Conservation (phyloP, 2,888 invertebrate genomes). For the Chymomyza amoena region DNA sequence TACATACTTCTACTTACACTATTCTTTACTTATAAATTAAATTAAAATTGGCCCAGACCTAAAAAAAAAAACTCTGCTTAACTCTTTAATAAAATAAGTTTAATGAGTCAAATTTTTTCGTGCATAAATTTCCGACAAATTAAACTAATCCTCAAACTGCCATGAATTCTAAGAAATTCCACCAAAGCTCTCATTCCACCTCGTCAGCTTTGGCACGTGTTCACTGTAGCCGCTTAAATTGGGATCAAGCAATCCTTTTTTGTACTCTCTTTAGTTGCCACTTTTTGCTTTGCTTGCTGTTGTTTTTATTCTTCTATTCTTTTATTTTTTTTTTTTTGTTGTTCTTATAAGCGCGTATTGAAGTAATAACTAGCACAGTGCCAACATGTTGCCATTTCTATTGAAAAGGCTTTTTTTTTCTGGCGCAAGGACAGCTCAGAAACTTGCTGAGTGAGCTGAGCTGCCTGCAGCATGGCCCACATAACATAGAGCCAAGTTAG, state of each 20-base stretch:
- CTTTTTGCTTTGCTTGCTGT: background rate
- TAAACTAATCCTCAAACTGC: too few relatives aligned
- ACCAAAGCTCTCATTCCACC: too few relatives aligned
- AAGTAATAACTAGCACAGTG: constrained; percentile 34
- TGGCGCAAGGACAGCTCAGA: constrained; percentile 47
- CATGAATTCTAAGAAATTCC: too few relatives aligned
- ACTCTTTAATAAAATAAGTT: too few relatives aligned
- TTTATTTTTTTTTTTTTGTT: background rate
- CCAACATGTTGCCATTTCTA: constrained; percentile 35
- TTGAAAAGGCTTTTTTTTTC: constrained; percentile 58
- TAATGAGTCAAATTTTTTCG: too few relatives aligned
- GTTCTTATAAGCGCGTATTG: constrained; percentile 13
- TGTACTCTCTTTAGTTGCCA: background rate
- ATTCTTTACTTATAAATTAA: too few relatives aligned
- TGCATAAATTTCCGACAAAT: too few relatives aligned
- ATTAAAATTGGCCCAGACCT: too few relatives aligned
- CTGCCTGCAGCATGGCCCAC: background rate
- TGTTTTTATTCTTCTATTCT: background rate
- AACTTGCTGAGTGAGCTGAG: constrained; percentile 15
- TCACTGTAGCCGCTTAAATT: background rate
- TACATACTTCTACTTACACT: too few relatives aligned
- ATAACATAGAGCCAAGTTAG: background rate
- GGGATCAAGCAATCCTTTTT: background rate
- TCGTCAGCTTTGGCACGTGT: background rate
- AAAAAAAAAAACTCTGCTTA: too few relatives aligned